Conservation (phyloP, 2,797 vertebrate genomes). For the Parotocinclus haroldoi region DNA sequence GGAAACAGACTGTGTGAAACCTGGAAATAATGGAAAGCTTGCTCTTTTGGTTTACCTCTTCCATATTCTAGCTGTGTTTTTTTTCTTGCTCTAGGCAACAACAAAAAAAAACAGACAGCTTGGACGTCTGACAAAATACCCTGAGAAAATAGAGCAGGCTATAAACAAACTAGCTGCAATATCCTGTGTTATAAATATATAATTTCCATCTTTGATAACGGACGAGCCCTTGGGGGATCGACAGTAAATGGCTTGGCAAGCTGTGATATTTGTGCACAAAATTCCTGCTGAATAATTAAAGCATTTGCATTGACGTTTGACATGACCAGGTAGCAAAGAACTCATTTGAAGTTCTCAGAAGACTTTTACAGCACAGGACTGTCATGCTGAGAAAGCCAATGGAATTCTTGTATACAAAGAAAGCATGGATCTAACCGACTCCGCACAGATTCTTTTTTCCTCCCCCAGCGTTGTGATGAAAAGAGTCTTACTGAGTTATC, state of each 20-base stretch:
- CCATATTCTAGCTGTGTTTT: conserved; percentile 33
- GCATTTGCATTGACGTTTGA: conserved; percentile 54
- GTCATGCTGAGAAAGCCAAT: too few species aligned
- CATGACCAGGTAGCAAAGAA: conserved; percentile 45
- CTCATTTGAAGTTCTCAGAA: not conserved
- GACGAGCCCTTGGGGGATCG: conserved; percentile 78
- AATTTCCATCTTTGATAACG: conserved; percentile 90
- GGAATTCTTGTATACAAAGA: not conserved
- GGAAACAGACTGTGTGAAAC: conserved; percentile 69
- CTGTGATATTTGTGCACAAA: conserved; percentile 75
- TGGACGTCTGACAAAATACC: conserved; percentile 86
- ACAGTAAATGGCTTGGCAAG: conserved; percentile 79
- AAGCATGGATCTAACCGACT: not conserved
- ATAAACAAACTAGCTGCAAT: conserved; percentile 96
- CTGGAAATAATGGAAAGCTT: conserved; percentile 76
- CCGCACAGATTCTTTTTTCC: too few species aligned
- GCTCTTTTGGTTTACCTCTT: conserved; percentile 76
- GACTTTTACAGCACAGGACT: not conserved
- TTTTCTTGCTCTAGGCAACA: conserved; percentile 73
- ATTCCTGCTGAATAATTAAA: conserved; percentile 77
- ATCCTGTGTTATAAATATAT: conserved; percentile 93
- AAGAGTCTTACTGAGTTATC: too few species aligned
- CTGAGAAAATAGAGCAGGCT: conserved; percentile 81
- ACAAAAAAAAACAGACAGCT: conserved; percentile 78
- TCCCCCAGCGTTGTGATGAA: not conserved